Evolutionary conservation across 2,113 vertebrate species (phyloP).

Genomic region (Macaca nemestrina): DNA sequence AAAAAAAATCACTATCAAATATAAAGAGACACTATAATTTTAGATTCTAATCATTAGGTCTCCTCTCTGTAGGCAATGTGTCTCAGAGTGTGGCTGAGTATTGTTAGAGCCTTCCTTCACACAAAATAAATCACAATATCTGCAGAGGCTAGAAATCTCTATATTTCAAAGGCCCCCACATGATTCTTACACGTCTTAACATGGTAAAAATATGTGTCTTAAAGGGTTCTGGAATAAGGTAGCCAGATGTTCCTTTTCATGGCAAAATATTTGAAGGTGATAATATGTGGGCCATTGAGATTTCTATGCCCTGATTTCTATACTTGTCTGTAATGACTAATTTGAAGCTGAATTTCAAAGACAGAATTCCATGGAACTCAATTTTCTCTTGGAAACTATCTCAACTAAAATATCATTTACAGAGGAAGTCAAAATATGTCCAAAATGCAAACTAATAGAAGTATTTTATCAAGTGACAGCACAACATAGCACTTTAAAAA

Average conservation of each 20-base stretch:
- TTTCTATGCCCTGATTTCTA: neutral
- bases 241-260: neutral
- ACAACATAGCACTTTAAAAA: neutral
- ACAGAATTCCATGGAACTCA: neutral
- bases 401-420: neutral
- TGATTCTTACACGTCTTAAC: neutral
- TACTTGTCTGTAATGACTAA: neutral
- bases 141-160: accelerated
- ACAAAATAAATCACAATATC: neutral
- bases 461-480: neutral
- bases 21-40: neutral
- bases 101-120: neutral
- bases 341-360: conserved; percentile 7
- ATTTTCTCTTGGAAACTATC: neutral
- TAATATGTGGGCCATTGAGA: neutral
- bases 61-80: neutral
- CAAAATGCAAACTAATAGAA: neutral
- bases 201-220: neutral
- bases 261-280: neutral
- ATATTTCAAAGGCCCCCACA: neutral
- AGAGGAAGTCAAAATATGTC: neutral
- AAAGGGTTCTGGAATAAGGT: neutral
- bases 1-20: neutral
- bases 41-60: neutral
- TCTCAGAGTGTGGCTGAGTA: neutral